phyloP scores from a whole-genome alignment of 2,888 invertebrate species.

The Tetranychus piercei region DNA sequence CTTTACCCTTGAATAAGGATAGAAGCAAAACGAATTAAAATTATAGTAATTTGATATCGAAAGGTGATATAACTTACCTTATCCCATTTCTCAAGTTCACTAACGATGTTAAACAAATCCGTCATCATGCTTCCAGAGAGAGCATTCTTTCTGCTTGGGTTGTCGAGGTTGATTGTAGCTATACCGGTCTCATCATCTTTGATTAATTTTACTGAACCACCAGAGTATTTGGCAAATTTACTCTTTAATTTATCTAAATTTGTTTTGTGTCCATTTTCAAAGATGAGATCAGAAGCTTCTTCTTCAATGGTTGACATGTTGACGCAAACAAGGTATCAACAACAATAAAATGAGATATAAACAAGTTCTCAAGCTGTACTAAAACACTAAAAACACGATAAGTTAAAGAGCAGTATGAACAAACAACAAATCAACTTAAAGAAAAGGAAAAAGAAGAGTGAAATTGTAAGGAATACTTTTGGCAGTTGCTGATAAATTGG shows the following conservation, averaged over 20 bases:
- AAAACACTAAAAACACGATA: no score
- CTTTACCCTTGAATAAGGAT: slow-evolving; percentile 31
- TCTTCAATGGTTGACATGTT: neutral
- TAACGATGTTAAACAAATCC: slow-evolving; percentile 35
- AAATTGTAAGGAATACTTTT: no score
- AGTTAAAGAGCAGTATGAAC: no score
- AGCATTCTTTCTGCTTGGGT: slow-evolving; percentile 36
- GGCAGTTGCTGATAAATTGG: no score
- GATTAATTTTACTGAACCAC: neutral
- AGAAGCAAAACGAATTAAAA: neutral
- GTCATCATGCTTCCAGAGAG: slow-evolving; percentile 39
- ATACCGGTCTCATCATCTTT: slow-evolving; percentile 35
- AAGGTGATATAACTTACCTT: slow-evolving; percentile 23
- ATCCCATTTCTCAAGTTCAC: slow-evolving; percentile 36
- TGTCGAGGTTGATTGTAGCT: slow-evolving; percentile 35
- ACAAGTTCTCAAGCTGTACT: no score
- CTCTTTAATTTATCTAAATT: neutral
- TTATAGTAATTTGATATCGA: neutral
- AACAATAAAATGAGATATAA: no score
- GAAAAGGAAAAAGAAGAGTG: no score
- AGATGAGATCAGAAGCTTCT: neutral
- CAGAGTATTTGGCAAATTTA: slow-evolving; percentile 2
- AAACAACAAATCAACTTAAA: no score
- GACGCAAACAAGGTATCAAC: neutral
- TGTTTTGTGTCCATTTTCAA: neutral